Evolutionary conservation across 2,113 vertebrate species (phyloP).

Genomic region (Brachypteracias leptosomus): DNA sequence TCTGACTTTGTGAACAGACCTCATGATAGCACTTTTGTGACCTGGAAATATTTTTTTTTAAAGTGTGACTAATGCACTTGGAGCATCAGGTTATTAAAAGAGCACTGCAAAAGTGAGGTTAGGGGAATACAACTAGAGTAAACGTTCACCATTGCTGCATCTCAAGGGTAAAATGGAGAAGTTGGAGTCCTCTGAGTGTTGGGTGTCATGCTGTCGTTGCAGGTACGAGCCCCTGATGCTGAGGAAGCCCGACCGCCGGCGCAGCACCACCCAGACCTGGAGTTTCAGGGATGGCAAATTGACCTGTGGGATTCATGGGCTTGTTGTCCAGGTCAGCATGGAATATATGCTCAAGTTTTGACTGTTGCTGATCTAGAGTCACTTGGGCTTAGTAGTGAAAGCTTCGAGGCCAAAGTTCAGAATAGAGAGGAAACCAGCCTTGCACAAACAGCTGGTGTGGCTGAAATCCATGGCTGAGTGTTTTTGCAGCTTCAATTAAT

Average conservation of each 20-base stretch:
- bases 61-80: neutral
- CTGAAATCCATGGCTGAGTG: neutral
- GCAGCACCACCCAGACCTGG: slow-evolving; percentile 95
- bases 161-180: neutral
- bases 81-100: neutral
- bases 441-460: neutral
- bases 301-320: slow-evolving; percentile 87
- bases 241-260: slow-evolving; percentile 86
- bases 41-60: neutral
- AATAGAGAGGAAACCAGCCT: neutral
- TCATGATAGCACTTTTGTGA: neutral
- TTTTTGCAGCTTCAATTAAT: neutral
- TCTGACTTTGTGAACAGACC: neutral
- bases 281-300: slow-evolving; percentile 88
- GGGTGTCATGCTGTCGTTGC: neutral
- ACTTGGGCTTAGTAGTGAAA: neutral
- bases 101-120: neutral
- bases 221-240: slow-evolving; percentile 96
- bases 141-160: neutral
- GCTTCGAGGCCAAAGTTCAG: neutral
- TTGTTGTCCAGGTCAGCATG: slow-evolving; percentile 89
- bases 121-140: neutral
- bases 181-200: neutral
- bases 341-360: fast-evolving
- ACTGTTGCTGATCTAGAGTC: neutral